Evolutionary conservation across 2,113 vertebrate species (phyloP), one percentile per base, ranked within the genome.

Genomic region (Malurus melanocephalus): DNA sequence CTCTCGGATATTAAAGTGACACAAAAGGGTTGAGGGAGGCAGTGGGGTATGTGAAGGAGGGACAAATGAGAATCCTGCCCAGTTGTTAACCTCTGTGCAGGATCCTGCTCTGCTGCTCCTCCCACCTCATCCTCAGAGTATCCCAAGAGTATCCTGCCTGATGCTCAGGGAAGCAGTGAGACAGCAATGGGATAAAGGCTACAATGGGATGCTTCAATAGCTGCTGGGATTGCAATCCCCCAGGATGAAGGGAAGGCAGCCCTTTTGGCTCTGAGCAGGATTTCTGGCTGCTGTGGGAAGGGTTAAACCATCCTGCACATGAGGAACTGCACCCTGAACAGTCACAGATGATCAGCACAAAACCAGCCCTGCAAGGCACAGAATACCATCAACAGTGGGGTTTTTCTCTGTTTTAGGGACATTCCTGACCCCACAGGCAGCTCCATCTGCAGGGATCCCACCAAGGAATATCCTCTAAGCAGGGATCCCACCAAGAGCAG

Each of bases 261-360:
- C 28, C 16, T 27, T 16, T 3, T 0, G 1, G 17, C 0, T 35
- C 33, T 28, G 8, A 42, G 62, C 46, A 5, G 59, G 2, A 12
- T 20, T 68, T 53, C 18, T 40, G 66, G 27, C 42, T 74, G 35
- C 12, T 0, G 0, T 1, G 15, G 74, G 9, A 67, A 27, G 49
- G 76, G 22, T n/a, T n/a, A 5, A 49, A 2, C 5, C 14, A 8
- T 21, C 38, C 64, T 4, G 5, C 30, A 46, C 2, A 2, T 12
- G 11, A 27, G 17, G 61, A 20, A 55, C 6, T 6, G 4, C 35
- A 11, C 42, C 13, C 1, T 1, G 56, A 1, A 55, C 28, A 24
- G 4, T 1, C 75, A n/a, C 24, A 30, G 56, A 19, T 9, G 42
- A 35, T 0, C 23, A 61, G 74, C 53, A 62, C 55, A 61, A 15